Conservation (phyloP, 2,113 vertebrate species). For the Channa maculata region DNA sequence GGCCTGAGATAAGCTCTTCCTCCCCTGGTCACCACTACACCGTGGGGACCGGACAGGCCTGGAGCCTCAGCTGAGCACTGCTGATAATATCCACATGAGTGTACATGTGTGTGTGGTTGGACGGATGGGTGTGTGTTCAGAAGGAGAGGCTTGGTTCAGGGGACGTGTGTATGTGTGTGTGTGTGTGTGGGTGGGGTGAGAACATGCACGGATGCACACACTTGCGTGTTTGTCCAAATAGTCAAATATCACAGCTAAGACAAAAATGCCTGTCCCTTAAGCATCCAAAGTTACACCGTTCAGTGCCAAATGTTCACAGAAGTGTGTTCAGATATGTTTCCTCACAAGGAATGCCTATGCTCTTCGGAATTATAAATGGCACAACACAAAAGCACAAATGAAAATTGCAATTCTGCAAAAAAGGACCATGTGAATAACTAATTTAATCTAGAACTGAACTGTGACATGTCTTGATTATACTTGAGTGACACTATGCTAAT, state of each 20-base stretch:
- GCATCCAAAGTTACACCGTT: constrained; percentile 34
- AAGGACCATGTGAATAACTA: neutral
- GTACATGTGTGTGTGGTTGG: constrained; percentile 30
- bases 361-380: constrained; percentile 13
- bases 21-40: constrained; percentile 67
- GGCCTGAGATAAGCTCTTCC: constrained; percentile 76
- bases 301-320: constrained; percentile 42
- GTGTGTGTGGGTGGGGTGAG: neutral
- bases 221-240: constrained; percentile 39
- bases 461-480: constrained; percentile 11
- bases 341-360: constrained; percentile 19
- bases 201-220: constrained; percentile 42
- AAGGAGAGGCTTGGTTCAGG: constrained; percentile 3
- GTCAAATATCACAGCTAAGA: constrained; percentile 50
- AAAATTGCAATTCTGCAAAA: constrained; percentile 16
- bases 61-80: constrained; percentile 80
- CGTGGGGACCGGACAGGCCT: constrained; percentile 76
- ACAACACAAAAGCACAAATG: neutral
- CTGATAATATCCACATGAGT: constrained; percentile 83
- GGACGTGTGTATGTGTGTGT: constrained; percentile 24
- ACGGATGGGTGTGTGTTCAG: constrained; percentile 31
- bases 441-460: constrained; percentile 3
- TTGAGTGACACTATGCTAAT: constrained; percentile 20
- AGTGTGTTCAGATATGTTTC: constrained; percentile 37
- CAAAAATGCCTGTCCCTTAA: constrained; percentile 35